phyloP scores from a whole-genome alignment of 1,140 invertebrate genomes.

The Physella acuta region DNA sequence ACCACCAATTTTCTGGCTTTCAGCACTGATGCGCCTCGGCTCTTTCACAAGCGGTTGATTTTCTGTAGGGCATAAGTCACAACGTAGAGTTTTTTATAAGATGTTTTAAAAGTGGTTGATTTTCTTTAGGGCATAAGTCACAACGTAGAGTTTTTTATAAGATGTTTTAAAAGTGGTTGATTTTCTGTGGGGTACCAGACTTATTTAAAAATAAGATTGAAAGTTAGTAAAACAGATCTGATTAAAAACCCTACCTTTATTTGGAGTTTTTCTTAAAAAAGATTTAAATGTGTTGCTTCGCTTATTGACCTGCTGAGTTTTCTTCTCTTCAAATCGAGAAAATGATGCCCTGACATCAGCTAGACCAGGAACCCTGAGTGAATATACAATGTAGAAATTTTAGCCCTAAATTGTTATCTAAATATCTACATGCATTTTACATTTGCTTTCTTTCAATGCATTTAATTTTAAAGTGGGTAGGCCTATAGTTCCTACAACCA shows the following conservation, averaged over 20 bases:
- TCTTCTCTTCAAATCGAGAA: constrained; percentile 84
- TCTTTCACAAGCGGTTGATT: constrained; percentile 32
- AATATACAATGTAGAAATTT: too few relatives aligned
- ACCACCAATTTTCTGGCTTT: constrained; percentile 56
- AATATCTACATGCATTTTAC: too few relatives aligned
- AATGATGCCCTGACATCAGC: constrained; percentile 62
- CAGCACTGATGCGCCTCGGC: constrained; percentile 49
- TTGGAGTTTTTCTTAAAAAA: constrained; percentile 72
- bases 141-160: neutral
- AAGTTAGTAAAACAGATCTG: too few relatives aligned
- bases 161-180: constrained; percentile 31
- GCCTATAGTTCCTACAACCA: too few relatives aligned
- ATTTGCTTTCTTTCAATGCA: too few relatives aligned
- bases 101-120: constrained; percentile 31
- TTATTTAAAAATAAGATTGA: constrained; percentile 7
- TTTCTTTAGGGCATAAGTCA: constrained; percentile 2
- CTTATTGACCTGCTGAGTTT: constrained; percentile 79
- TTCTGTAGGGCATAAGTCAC: neutral
- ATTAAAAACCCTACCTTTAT: constrained; percentile 52
- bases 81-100: neutral
- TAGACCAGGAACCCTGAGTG: constrained; percentile 17
- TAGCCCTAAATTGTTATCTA: too few relatives aligned
- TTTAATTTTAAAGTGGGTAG: too few relatives aligned
- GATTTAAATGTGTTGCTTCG: constrained; percentile 77
- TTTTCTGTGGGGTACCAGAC: constrained; percentile 5